Base-by-base conservation (phyloP, 1,140 invertebrate genomes). In the Cydia splendana region DNA sequence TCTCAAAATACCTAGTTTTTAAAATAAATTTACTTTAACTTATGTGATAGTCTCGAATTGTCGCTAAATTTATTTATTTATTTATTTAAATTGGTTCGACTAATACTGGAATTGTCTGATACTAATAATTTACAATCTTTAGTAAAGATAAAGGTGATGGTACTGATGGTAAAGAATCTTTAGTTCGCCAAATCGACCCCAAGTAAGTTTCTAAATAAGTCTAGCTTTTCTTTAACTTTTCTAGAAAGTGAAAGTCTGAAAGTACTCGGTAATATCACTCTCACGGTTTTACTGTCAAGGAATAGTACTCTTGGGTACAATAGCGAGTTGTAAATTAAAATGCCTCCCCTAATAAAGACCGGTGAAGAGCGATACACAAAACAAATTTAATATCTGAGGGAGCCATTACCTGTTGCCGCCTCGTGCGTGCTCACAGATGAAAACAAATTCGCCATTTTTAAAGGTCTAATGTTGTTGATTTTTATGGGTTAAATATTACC, bases 251-350 rank as follows among this genome's bases (percentile, higher is more conserved):
- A 62, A 62, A 62, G 18, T 62, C 12, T 48, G 45, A 48, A 62
- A 10, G 57, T 18, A 20, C 57, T 62, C 2, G 2, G 18, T 62
- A 62, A 24, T 62, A 62, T 24, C 3, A 62, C n/a, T 62, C 20
- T 24, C 57, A 71, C 67, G 6, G 67, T 18, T n/a, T 71, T 71
- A 71, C 9, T 38, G 30, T 18, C 67, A 71, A 71, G 34, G 20
- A 18, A 71, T 18, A 18, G 67, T 18, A 9, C 67, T 71, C 67
- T 18, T 24, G 67, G 67, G 67, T 4, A 71, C 34, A 71, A 71
- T 71, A 38, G 30, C n/a, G 67, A 71, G 67, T 71, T 71, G 67
- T 71, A 71, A 45, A 71, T 71, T 42, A 71, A 71, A 71, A 71
- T 71, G 24, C 30, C 38, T 42, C 67, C 67, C 67, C 34, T 38